A percentile compares a stretch with the other conserved stretches of the same genome.
Conservation (phyloP, 2,797 vertebrate genomes). For the Falco naumanni region DNA sequence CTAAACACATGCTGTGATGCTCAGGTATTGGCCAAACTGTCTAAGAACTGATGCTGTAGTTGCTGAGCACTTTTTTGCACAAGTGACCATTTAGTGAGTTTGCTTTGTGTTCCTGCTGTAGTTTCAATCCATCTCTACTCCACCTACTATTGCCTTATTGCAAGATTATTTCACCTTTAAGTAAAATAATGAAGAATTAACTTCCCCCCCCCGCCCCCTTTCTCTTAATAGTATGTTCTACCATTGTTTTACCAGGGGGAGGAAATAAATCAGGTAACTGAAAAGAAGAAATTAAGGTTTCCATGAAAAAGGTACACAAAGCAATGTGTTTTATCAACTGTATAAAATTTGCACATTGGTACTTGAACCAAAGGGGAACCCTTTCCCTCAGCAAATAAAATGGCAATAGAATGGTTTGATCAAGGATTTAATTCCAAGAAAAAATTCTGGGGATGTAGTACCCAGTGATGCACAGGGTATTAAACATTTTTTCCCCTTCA, state of each 20-base stretch:
- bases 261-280: neutral
- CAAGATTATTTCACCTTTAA: neutral
- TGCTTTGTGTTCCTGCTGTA: neutral
- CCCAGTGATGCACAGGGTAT: neutral
- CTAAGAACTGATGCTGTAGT: neutral
- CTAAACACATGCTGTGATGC: neutral
- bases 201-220: neutral
- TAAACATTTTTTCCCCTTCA: neutral
- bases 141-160: neutral
- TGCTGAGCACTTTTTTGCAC: neutral
- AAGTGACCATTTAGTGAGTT: neutral
- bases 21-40: neutral
- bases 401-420: neutral
- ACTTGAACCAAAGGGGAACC: neutral
- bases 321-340: neutral
- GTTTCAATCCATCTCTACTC: neutral
- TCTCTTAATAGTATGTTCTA: neutral
- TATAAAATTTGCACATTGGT: neutral
- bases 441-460: neutral
- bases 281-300: neutral
- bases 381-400: neutral
- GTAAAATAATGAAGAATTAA: neutral
- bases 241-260: neutral
- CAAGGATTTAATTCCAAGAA: neutral
- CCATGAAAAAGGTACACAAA: neutral